Base-by-base conservation (phyloP, 1,140 invertebrate genomes). In the Zaprionus gabonicus region DNA sequence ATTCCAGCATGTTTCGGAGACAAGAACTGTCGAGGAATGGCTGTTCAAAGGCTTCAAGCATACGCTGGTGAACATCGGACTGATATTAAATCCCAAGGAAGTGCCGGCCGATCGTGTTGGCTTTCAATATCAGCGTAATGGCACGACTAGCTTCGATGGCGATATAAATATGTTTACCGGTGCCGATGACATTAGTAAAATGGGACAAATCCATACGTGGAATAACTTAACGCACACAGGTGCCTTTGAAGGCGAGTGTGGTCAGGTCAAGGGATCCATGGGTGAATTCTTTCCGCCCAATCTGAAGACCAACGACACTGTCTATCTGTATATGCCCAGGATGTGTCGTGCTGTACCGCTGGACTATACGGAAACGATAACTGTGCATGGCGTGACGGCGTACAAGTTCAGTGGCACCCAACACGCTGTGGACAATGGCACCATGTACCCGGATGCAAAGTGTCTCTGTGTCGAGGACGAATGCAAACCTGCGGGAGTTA, bases 71-170 rank as follows among this genome's bases (percentile, higher is more conserved):
- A 94, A 94, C 9, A 71, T 96, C n/a, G 95, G 94, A 0, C 94
- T 94, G 38, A 0, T 80, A 0, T 0, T 82, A 0, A 51, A 17
- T 0, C 82, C 82, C 1, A 36, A 59, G 0, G 93, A 94, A 1
- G 95, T 95, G 9, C 94, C 94, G 0, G 95, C 94, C 51, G 95
- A 96, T 90, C 94, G 94, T 69, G 95, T 97, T 87, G 96, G 96
- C 36, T 96, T 96, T 94, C 96, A 97, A 92, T 97, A 97, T 93
- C 94, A 94, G 95, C 95, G 96, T 85, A 97, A 97, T 78, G 96
- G 95, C 73, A 96, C 96, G 0, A 92, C 94, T 0, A 93, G 93
- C 1, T 95, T 95, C 44, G 96, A 97, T 62, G 96, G 96, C 0
- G 93, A 95, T 44, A 95, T 95, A 70, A 97, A 96, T 74, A 95